phyloP scores from a whole-genome alignment of 2,113 vertebrate genomes.

The Pangasianodon hypophthalmus region DNA sequence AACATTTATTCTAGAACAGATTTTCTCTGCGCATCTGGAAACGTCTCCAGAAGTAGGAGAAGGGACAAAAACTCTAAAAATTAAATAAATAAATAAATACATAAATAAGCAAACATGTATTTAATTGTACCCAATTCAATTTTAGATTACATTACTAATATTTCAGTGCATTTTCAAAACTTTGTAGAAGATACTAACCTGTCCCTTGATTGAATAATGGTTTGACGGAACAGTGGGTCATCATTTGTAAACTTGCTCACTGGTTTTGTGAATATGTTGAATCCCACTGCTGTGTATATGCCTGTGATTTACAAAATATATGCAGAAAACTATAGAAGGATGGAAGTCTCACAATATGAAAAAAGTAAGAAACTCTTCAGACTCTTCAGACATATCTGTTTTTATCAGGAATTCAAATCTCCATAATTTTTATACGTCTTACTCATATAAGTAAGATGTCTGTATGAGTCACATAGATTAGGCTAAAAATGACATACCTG shows the following conservation, averaged over 20 bases:
- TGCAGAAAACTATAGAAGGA: not conserved
- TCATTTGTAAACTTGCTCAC: slow-evolving; percentile 14
- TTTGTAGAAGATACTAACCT: slow-evolving; percentile 47
- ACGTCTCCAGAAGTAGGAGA: slow-evolving; percentile 45
- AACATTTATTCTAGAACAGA: slow-evolving; percentile 12
- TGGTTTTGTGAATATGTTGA: slow-evolving; percentile 53
- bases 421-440: not conserved
- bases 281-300: slow-evolving; percentile 38
- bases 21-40: slow-evolving; percentile 30
- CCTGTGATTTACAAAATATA: slow-evolving; percentile 40
- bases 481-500: slow-evolving; percentile 12
- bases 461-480: not conserved
- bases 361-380: not conserved
- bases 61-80: slow-evolving; percentile 53
- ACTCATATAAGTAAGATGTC: not conserved
- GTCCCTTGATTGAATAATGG: slow-evolving; percentile 41
- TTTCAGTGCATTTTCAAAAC: not conserved
- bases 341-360: not conserved
- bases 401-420: not conserved
- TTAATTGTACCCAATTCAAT: not conserved
- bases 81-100: not conserved
- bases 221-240: slow-evolving; percentile 59
- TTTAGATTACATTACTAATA: not conserved
- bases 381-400: not conserved
- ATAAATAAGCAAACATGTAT: not conserved